These are phyloP conservation scores for Hydroisotoma schaefferi DNA, from an alignment of 2,888 invertebrate genomes.

Conservation along the genomic window DNA sequence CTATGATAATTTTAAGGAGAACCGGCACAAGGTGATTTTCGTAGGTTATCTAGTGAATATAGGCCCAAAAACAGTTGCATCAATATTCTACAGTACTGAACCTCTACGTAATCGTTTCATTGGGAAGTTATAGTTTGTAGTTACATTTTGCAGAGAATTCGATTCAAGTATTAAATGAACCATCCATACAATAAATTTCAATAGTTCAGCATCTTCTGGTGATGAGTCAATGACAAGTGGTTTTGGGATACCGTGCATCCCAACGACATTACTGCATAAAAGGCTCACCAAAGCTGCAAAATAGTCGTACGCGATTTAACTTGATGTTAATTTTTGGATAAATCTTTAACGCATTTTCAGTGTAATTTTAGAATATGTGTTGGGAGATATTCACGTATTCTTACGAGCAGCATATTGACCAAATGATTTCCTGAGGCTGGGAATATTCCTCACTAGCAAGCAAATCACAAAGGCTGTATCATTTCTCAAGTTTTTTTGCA, in stretches of 20 bases:
- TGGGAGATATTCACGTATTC: too few species aligned
- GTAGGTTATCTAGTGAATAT: constrained; percentile 38
- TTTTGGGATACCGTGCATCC: constrained; percentile 5
- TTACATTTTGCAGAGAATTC: constrained; percentile 21
- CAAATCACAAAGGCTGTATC: constrained; percentile 35
- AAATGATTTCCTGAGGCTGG: constrained; percentile 26
- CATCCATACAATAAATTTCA: constrained; percentile 39
- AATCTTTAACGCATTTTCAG: too few species aligned
- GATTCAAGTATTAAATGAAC: constrained; percentile 29
- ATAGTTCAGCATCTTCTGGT: constrained; percentile 37
- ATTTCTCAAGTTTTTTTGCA: constrained; percentile 23
- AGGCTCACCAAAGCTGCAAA: neutral
- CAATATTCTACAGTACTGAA: too few species aligned
- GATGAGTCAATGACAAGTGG: constrained; percentile 30
- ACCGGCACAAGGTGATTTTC: constrained; percentile 30
- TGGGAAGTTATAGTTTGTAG: too few species aligned
- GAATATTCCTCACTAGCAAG: constrained; percentile 20
- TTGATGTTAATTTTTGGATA: too few species aligned
- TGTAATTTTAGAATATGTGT: too few species aligned
- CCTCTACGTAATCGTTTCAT: too few species aligned
- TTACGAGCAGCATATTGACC: constrained; percentile 16
- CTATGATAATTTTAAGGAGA: constrained; percentile 31
- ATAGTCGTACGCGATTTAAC: neutral
- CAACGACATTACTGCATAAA: neutral
- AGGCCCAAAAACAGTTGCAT: too few species aligned